phyloP scores from a whole-genome alignment of 2,113 vertebrate genomes.

The Paradoxurus hermaphroditus region DNA sequence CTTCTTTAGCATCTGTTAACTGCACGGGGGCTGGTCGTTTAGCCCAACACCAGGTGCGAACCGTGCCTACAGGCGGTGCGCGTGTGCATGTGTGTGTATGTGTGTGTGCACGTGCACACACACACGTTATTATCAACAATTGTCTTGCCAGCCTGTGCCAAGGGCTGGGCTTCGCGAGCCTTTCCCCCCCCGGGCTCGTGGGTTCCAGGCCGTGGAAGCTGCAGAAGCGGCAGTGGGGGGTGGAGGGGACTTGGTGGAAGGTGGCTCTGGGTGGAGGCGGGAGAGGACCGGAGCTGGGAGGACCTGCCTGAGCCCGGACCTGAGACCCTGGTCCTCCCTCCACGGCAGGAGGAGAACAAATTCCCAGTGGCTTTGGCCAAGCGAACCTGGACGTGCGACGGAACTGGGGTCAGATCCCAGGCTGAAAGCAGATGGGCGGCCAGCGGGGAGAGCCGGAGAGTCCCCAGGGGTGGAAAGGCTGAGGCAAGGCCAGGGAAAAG shows the following conservation, averaged over 20 bases:
- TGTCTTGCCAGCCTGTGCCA: not conserved
- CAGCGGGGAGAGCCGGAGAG: not conserved
- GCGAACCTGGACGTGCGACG: not conserved
- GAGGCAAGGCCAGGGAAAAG: not conserved
- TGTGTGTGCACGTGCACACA: not conserved
- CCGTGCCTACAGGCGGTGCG: not conserved
- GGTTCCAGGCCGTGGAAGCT: not conserved
- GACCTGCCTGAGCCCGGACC: not conserved
- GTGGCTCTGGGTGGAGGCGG: not conserved
- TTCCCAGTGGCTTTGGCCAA: not conserved
- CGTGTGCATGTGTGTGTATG: not conserved
- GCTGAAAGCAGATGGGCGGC: not conserved
- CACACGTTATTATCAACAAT: not conserved
- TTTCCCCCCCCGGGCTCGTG: not conserved
- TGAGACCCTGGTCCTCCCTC: fast-evolving
- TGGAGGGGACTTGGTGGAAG: too few relatives aligned
- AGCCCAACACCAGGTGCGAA: not conserved
- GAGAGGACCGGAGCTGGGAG: not conserved
- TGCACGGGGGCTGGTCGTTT: not conserved
- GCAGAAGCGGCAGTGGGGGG: not conserved
- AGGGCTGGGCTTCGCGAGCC: not conserved
- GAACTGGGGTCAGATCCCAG: not conserved
- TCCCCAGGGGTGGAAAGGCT: not conserved
- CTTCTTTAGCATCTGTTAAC: slow-evolving; percentile 4
- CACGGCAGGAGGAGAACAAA: not conserved